These are phyloP conservation scores for Geodia barretti DNA, from an alignment of 37 sponge, comb jelly and placozoan species.

Conservation along the genomic window DNA sequence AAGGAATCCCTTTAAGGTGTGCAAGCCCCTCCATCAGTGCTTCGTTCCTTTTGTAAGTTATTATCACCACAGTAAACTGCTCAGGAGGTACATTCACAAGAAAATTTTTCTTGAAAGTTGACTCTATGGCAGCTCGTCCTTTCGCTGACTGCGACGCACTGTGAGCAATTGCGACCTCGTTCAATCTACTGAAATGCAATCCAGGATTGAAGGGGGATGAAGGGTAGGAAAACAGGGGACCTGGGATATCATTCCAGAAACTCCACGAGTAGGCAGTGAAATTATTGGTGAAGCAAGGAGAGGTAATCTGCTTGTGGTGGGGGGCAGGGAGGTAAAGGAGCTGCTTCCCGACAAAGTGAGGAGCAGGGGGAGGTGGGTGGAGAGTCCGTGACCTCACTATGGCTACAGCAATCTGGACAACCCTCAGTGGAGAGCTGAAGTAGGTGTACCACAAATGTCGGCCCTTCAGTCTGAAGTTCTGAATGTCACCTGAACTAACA, in stretches of 20 bases:
- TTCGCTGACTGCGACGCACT: too few species aligned
- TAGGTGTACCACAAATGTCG: slow-evolving; percentile 77
- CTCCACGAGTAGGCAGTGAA: slow-evolving; percentile 22
- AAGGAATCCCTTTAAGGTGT: slow-evolving; percentile 36
- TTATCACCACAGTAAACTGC: slow-evolving; percentile 80
- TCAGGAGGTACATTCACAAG: slow-evolving; percentile 80
- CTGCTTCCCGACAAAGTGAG: not conserved
- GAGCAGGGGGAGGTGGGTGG: slow-evolving; percentile 65
- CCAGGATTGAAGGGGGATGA: slow-evolving; percentile 55
- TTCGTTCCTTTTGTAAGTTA: slow-evolving; percentile 72
- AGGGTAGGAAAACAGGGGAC: slow-evolving; percentile 60
- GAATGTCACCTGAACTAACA: slow-evolving; percentile 4
- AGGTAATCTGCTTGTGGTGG: not conserved
- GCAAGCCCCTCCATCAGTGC: slow-evolving; percentile 54
- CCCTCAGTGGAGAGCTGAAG: slow-evolving; percentile 41
- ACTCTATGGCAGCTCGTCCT: slow-evolving; percentile 67
- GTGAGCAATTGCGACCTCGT: not conserved
- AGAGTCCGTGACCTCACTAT: slow-evolving; percentile 30
- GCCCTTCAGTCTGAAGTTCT: slow-evolving; percentile 66
- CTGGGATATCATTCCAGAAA: slow-evolving; percentile 72
- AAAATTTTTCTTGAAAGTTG: slow-evolving; percentile 55
- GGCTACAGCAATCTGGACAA: slow-evolving; percentile 46
- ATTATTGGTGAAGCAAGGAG: slow-evolving; percentile 25
- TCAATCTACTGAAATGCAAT: slow-evolving; percentile 30
- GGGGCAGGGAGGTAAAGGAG: not conserved